Base-by-base conservation (phyloP, 2,888 invertebrate genomes). In the Drosophila limbata region DNA sequence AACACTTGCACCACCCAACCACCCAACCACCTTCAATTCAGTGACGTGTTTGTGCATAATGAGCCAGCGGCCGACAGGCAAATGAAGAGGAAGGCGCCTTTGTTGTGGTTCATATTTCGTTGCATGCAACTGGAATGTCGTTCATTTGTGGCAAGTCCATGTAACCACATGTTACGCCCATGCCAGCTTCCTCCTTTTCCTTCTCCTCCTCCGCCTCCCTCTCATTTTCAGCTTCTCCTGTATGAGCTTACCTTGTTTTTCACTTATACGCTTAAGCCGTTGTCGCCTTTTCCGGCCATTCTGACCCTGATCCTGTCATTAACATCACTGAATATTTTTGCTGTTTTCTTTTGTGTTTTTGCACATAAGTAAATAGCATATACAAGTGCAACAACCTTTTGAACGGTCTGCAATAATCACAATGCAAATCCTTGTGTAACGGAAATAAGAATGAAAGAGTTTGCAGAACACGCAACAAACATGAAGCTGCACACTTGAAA, bases 21-120 rank as follows among this genome's bases (percentile, higher is more conserved):
- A 5, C 10, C 28, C 19, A 28, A 33, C 52, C 63, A 47, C 42
- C 39, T 47, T 59, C 13, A 28, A 31, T 21, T 47, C 62, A 6
- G 25, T 68, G 52, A 64, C 85, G 83, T 82, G 86, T 53, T 71
- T 79, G 77, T 65, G 77, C 81, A 83, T 83, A 86, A 84, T 84
- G 73, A 82, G 73, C 51, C 50, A 25, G 0, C 21, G 25, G 31
- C 11, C 25, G 44, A 33, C 4, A 25, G 44, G 19, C 28, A 28
- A 33, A 25, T 25, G 25, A 25, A 1, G 25, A 33, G 40, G 61
- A 17, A 60, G 62, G 51, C 42, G 45, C 61, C 69, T 79, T 83
- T 85, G 79, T 72, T 83, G 77, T 70, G 83, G 79, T 69, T 61
- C 60, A 51, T 62, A 65, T 68, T 69, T 74, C 61, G 63, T 45